Base-by-base conservation (phyloP, 2,113 vertebrate species). In the Strix uralensis region DNA sequence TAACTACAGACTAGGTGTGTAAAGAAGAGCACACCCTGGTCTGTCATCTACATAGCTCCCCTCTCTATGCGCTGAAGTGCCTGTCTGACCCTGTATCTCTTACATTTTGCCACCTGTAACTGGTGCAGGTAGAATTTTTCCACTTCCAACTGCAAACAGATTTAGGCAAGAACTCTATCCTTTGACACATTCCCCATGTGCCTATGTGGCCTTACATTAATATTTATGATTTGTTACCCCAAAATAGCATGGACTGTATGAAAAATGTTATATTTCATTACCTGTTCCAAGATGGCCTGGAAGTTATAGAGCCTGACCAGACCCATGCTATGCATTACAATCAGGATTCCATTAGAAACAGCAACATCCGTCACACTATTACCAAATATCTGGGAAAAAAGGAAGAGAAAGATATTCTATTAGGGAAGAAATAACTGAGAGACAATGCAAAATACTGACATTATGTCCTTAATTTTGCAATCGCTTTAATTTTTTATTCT, bases 241-340 rank as follows among this genome's bases (percentile, higher is more conserved):
- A 82, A 82, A 80, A 58, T 3, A 89, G n/a, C 32, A 59, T 9
- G 6, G 23, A 40, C 12, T 58, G 57, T 30, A 32, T 47, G 62
- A 90, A 82, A 96, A 92, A 81, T 27, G 84, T 34, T 2, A 4
- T 17, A 67, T 84, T 95, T 91, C 32, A 49, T 97, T 98, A 99
- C 99, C 98, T 98, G 98, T 84, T 99, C 96, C 57, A 98, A 73
- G 96, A 99, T 99, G 93, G 98, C 97, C 92, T 99, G 98, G 96
- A 99, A 99, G 97, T 98, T 99, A 96, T 99, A 99, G 29, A 99
- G 98, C 94, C 98, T 99, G 93, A 99, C 98, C 87, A 98, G 97
- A 91, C 99, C 99, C 51, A 98, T 98, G 96, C 98, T 99, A 96
- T 99, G 97, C 92, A 99, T 99, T 88, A 99, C 98, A 94, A 99